phyloP scores from a whole-genome alignment of 2,797 vertebrate species.

The Streptopelia turtur region DNA sequence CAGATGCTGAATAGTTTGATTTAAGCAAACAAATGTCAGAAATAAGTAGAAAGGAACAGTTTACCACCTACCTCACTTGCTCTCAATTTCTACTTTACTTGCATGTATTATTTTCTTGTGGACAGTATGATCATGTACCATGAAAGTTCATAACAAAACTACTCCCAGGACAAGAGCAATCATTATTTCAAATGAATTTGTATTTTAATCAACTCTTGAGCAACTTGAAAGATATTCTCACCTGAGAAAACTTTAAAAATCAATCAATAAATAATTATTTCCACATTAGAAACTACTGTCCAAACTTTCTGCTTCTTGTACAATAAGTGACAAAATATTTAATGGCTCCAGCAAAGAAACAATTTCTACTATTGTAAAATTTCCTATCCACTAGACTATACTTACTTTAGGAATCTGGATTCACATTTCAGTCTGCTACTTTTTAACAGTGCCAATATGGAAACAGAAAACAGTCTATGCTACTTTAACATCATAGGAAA shows the following conservation, averaged over 20 bases:
- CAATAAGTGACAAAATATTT: not conserved
- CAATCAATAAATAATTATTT: not conserved
- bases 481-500: not conserved
- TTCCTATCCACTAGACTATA: not conserved
- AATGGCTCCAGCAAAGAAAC: not conserved
- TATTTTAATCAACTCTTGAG: not conserved
- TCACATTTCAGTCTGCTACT: not conserved
- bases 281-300: rapidly evolving
- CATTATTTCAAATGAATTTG: not conserved
- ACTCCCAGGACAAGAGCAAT: not conserved
- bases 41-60: not conserved
- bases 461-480: not conserved
- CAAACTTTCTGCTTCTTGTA: not conserved
- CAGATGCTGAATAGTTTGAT: not conserved
- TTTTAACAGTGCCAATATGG: not conserved
- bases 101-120: not conserved
- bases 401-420: not conserved
- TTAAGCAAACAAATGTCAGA: not conserved
- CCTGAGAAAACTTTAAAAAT: not conserved
- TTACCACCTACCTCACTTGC: not conserved
- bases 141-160: not conserved
- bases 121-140: not conserved
- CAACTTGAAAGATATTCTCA: not conserved
- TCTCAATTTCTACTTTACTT: not conserved
- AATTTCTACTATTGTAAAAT: not conserved